Evolutionary conservation across 2,888 invertebrate species (phyloP).

Genomic region (Volucella inanis): DNA sequence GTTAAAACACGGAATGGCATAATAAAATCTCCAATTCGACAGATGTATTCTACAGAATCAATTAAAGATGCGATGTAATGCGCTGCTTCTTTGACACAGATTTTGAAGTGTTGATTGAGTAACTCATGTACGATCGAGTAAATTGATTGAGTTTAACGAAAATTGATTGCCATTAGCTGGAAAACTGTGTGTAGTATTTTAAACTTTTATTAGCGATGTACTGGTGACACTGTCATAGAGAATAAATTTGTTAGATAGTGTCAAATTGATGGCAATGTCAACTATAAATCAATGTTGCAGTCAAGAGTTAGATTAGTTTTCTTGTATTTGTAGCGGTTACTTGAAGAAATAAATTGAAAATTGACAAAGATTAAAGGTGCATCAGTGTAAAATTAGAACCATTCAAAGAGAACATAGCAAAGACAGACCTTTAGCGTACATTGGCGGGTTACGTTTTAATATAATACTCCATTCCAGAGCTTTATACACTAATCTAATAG

Average conservation of each 20-base stretch:
- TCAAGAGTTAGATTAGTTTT: neutral
- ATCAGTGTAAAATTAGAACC: too few species aligned
- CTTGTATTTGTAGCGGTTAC: too few species aligned
- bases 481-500: too few species aligned
- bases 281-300: conserved; percentile 11
- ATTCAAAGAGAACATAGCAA: too few species aligned
- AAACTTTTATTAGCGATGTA: neutral
- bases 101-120: conserved; percentile 27
- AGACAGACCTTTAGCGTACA: too few species aligned
- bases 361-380: too few species aligned
- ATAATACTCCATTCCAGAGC: too few species aligned
- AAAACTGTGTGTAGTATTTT: neutral
- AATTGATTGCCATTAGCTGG: conserved; percentile 26
- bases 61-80: neutral
- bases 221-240: neutral
- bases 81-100: conserved; percentile 34
- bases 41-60: neutral
- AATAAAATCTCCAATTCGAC: too few species aligned
- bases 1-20: neutral
- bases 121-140: conserved; percentile 40
- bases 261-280: conserved; percentile 15
- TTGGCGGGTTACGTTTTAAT: too few species aligned
- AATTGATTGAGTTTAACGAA: conserved; percentile 31
- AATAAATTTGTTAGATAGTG: neutral
- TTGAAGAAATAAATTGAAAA: too few species aligned